phyloP scores from a whole-genome alignment of 2,113 vertebrate genomes.

The Phaethornis superciliosus region DNA sequence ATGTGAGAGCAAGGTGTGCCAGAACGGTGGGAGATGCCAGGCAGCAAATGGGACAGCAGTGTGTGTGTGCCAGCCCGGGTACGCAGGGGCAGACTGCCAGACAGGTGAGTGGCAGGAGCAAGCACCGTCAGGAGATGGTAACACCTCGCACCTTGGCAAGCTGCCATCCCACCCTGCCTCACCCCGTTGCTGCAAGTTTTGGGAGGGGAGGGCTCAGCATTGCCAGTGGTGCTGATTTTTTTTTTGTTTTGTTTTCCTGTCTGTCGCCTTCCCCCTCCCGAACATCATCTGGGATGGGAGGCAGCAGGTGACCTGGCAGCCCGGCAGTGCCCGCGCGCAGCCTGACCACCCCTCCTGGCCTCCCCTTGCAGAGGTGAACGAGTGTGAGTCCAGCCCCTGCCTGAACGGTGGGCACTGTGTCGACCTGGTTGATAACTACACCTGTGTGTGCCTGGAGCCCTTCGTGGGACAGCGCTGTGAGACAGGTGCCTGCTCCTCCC shows the following conservation, averaged over 20 bases:
- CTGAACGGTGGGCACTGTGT: conserved; percentile 87
- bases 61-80: conserved; percentile 71
- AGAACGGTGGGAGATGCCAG: conserved; percentile 72
- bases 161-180: neutral
- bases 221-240: neutral
- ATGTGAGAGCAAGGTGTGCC: conserved; percentile 71
- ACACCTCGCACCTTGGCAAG: neutral
- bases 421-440: conserved; percentile 82
- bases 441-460: conserved; percentile 80
- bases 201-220: neutral
- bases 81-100: conserved; percentile 66
- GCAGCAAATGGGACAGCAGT: neutral
- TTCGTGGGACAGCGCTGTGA: conserved; percentile 88
- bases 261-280: rapidly evolving
- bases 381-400: conserved; percentile 87
- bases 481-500: conserved; percentile 78
- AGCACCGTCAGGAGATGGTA: neutral
- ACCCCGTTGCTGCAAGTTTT: neutral
- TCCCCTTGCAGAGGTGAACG: conserved; percentile 81
- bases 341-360: neutral
- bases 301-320: neutral
- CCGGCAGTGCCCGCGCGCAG: rapidly evolving
- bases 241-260: neutral
- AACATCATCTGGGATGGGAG: neutral
- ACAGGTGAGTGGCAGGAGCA: conserved; percentile 55